These are phyloP conservation scores for Drosophila anceps DNA, from an alignment of 2,888 invertebrate genomes.

Conservation along the genomic window DNA sequence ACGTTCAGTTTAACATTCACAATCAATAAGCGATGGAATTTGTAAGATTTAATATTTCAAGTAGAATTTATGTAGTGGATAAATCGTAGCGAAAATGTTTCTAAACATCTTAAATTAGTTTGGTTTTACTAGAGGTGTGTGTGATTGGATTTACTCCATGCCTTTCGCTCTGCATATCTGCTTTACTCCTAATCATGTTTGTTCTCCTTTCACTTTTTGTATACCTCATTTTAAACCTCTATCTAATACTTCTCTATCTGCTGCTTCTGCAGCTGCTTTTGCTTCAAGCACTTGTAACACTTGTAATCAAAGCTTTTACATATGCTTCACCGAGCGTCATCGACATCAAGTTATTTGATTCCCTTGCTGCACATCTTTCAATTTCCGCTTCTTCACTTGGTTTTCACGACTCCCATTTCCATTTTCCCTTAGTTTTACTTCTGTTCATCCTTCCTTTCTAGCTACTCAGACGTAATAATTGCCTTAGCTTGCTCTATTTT, in stretches of 20 bases:
- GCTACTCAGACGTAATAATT: not conserved
- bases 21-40: too few species aligned
- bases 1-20: not conserved
- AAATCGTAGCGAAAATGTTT: not conserved
- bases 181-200: not conserved
- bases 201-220: conserved; percentile 5
- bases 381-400: not conserved
- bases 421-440: too few species aligned
- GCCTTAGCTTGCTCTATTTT: not conserved
- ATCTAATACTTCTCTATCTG: not conserved
- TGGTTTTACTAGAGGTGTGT: not conserved
- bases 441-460: not conserved
- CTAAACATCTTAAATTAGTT: not conserved
- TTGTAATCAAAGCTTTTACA: conserved; percentile 1
- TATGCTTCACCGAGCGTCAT: not conserved
- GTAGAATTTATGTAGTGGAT: not conserved
- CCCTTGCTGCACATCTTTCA: not conserved
- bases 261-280: not conserved
- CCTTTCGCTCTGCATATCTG: not conserved
- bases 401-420: not conserved
- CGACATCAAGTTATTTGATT: not conserved
- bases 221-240: not conserved
- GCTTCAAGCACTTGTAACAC: conserved; percentile 1
- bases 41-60: not conserved
- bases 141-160: not conserved